Conservation (phyloP, 1,140 invertebrate species). For the Papilio polytes region DNA sequence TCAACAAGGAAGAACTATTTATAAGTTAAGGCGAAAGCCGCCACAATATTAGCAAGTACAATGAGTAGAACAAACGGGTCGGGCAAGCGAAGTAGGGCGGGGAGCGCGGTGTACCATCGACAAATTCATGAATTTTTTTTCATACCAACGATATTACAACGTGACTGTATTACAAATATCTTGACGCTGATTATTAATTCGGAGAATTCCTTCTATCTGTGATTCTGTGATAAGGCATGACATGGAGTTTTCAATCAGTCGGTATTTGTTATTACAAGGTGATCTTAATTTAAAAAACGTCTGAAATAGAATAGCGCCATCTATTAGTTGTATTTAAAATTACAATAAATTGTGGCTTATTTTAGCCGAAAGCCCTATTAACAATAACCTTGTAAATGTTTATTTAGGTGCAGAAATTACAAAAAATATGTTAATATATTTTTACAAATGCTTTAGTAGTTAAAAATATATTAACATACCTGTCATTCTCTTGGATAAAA, state of each 20-base stretch:
- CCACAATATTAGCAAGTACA: conserved; percentile 5
- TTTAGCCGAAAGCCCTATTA: no score
- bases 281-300: no score
- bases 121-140: conserved; percentile 13
- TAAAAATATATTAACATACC: no score
- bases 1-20: conserved; percentile 17
- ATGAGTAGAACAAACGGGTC: not conserved
- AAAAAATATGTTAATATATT: no score
- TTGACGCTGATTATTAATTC: not conserved
- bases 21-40: conserved; percentile 2
- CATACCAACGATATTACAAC: not conserved
- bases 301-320: no score
- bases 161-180: conserved; percentile 3
- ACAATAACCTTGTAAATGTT: no score
- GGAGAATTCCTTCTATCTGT: not conserved
- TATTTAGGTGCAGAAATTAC: no score
- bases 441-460: no score
- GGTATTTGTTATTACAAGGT: not conserved
- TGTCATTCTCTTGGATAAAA: no score
- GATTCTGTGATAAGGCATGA: not conserved
- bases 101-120: conserved; percentile 4
- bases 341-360: not conserved
- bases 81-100: not conserved
- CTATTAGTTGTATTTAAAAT: no score
- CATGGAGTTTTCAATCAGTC: not conserved